phyloP scores from a whole-genome alignment of 2,888 invertebrate species.

The Pyrrhosoma nymphula region DNA sequence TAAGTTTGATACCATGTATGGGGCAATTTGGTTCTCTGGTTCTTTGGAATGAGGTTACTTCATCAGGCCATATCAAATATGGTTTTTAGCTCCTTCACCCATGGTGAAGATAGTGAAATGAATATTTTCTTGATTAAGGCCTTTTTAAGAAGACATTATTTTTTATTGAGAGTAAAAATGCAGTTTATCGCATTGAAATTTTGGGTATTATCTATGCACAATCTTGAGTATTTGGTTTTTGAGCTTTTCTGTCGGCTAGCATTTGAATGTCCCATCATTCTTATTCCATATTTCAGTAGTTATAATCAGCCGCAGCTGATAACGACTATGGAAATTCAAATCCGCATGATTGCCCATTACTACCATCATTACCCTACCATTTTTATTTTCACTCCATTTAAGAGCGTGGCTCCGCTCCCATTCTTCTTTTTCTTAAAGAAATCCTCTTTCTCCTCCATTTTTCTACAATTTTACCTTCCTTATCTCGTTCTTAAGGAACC shows the following conservation, averaged over 20 bases:
- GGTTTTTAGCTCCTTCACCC: too few relatives aligned
- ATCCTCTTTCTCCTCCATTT: slow-evolving; percentile 5
- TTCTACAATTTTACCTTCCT: neutral
- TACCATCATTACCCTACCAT: neutral
- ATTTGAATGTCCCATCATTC: neutral
- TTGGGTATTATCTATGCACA: too few relatives aligned
- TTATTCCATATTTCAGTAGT: neutral
- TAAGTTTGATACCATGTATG: too few relatives aligned
- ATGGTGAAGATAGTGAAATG: too few relatives aligned
- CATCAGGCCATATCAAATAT: too few relatives aligned
- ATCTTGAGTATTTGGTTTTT: neutral
- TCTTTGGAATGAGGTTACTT: too few relatives aligned
- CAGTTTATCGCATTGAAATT: too few relatives aligned
- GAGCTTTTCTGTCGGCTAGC: neutral
- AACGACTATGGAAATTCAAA: neutral
- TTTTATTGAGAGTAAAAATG: too few relatives aligned
- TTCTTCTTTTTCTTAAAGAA: neutral
- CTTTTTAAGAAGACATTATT: too few relatives aligned
- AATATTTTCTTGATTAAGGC: too few relatives aligned
- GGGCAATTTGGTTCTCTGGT: too few relatives aligned
- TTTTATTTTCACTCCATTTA: neutral
- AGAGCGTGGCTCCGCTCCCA: neutral
- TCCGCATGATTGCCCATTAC: neutral
- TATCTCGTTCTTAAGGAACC: neutral
- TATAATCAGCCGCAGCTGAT: neutral